Percentiles rank a stretch among this genome's conserved stretches.
phyloP scores from a whole-genome alignment of 2,888 invertebrate species.

The Drosophila recens region DNA sequence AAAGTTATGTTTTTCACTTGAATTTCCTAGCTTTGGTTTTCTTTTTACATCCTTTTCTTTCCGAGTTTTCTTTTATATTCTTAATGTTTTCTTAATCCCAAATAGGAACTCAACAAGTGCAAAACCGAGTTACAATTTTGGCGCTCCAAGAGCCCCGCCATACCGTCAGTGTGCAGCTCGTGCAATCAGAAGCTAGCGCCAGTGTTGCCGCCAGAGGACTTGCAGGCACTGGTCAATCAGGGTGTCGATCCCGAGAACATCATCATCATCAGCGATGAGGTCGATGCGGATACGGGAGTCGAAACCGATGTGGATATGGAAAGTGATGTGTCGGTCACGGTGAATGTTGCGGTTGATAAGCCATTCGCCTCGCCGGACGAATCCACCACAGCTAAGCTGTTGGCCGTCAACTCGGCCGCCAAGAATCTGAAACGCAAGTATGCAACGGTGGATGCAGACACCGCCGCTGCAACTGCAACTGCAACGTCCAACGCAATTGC shows the following conservation, averaged over 20 bases:
- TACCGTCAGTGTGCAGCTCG: conserved; percentile 89
- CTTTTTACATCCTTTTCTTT: no score
- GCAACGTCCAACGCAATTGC: conserved; percentile 64
- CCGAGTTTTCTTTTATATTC: no score
- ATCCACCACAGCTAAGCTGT: conserved; percentile 82
- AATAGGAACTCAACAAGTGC: conserved; percentile 94
- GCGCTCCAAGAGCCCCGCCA: conserved; percentile 94
- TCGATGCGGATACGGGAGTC: conserved; percentile 67
- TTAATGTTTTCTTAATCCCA: not conserved
- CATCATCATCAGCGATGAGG: conserved; percentile 80
- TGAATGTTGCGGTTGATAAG: conserved; percentile 26
- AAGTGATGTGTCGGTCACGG: conserved; percentile 58
- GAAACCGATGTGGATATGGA: conserved; percentile 16
- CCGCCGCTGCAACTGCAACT: conserved; percentile 37
- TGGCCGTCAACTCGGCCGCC: conserved; percentile 81
- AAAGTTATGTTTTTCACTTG: no score
- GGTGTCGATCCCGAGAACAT: conserved; percentile 87
- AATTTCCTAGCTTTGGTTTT: no score
- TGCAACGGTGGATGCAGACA: conserved; percentile 37
- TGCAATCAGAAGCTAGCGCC: conserved; percentile 88
- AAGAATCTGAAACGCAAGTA: conserved; percentile 83
- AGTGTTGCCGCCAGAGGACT: conserved; percentile 87
- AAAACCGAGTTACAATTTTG: conserved; percentile 96
- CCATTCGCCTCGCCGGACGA: conserved; percentile 83
- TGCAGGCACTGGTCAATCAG: conserved; percentile 88